Evolutionary conservation across 1,140 invertebrate genomes (phyloP).

Genomic region (Pachyrhynchus sulphureomaculatus): DNA sequence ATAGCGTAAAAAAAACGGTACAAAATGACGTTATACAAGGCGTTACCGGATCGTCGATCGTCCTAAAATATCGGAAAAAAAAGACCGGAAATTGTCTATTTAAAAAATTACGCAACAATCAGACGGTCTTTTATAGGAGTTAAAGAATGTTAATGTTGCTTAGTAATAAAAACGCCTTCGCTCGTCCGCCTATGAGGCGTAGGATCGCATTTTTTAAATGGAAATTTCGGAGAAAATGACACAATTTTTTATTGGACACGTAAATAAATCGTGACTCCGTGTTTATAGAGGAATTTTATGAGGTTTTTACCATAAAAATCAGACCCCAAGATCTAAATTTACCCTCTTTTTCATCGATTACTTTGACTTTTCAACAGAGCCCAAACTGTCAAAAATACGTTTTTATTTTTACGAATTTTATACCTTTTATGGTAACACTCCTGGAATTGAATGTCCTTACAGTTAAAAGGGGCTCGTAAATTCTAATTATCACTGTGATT

Average conservation of each 20-base stretch:
- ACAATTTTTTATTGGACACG: background rate
- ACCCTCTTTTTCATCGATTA: conserved; percentile 19
- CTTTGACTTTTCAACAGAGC: conserved; percentile 7
- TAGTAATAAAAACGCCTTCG: conserved; percentile 16
- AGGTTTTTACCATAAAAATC: background rate
- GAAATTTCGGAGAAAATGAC: background rate
- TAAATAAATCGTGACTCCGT: background rate
- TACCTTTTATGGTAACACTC: too few relatives aligned
- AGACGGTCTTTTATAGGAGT: conserved; percentile 3
- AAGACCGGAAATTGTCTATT: conserved; percentile 3
- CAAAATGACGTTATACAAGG: conserved; percentile 5
- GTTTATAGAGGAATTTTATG: background rate
- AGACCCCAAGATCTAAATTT: background rate
- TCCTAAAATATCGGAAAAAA: background rate
- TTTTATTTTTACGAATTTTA: background rate
- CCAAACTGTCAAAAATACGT: conserved; percentile 1
- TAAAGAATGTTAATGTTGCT: conserved; percentile 3
- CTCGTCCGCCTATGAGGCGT: background rate
- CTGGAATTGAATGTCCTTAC: too few relatives aligned
- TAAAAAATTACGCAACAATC: background rate
- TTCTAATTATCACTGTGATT: background rate
- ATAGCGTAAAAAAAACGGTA: conserved; percentile 5
- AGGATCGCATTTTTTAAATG: background rate
- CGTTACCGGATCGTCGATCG: conserved; percentile 5
- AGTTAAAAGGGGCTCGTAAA: background rate